Evolutionary conservation across 2,113 vertebrate species (phyloP).

Genomic region (Sturnira hondurensis): DNA sequence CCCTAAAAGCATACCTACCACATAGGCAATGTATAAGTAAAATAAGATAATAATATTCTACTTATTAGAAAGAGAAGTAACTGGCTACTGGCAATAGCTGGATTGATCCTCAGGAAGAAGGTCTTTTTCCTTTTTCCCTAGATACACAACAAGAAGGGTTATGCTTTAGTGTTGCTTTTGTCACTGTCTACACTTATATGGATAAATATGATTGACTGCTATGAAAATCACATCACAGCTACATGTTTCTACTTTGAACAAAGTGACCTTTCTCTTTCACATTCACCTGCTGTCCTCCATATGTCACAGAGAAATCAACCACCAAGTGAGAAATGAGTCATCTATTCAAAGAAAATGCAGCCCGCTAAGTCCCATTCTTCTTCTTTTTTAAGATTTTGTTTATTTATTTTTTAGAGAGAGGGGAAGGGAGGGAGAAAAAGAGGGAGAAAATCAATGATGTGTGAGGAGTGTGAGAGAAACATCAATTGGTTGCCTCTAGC

Average conservation of each 20-base stretch:
- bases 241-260: constrained; percentile 70
- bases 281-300: constrained; percentile 53
- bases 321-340: constrained; percentile 49
- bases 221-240: constrained; percentile 63
- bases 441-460: too few relatives aligned
- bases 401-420: too few relatives aligned
- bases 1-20: background rate
- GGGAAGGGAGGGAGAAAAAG: too few relatives aligned
- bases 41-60: background rate
- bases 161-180: constrained; percentile 30
- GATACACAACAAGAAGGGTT: background rate
- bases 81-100: constrained; percentile 3
- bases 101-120: background rate
- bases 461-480: too few relatives aligned
- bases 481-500: too few relatives aligned
- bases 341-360: constrained; percentile 8
- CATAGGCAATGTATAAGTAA: constrained; percentile 27
- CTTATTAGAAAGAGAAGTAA: constrained; percentile 20
- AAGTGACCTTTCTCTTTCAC: constrained; percentile 66
- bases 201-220: constrained; percentile 65
- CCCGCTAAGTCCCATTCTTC: constrained; percentile 14
- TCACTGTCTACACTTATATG: constrained; percentile 19
- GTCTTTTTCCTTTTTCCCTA: background rate
- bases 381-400: background rate
- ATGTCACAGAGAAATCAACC: constrained; percentile 41